These are phyloP conservation scores for Sapajus apella DNA, from an alignment of 2,113 vertebrate genomes.

Conservation along the genomic window DNA sequence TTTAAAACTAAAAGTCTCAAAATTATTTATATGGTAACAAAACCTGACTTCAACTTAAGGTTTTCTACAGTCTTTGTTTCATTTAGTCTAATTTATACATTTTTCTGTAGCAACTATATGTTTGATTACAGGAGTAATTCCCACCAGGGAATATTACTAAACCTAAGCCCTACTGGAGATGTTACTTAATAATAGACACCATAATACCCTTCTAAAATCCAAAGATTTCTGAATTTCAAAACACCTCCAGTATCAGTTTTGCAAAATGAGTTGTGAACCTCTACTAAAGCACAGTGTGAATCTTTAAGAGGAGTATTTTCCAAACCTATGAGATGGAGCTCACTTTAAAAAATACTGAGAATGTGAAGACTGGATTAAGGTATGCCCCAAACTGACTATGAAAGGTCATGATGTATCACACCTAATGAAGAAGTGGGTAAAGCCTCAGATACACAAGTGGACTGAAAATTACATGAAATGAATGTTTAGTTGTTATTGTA, in stretches of 20 bases:
- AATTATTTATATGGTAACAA: slow-evolving; percentile 8
- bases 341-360: slow-evolving; percentile 14
- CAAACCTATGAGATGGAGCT: slow-evolving; percentile 13
- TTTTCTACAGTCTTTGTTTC: background rate
- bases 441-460: background rate
- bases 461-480: slow-evolving; percentile 25
- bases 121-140: background rate
- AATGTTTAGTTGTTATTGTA: background rate
- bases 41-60: background rate
- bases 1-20: slow-evolving; percentile 37
- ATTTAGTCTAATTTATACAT: background rate
- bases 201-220: background rate
- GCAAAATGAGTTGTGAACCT: background rate
- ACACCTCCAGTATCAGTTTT: background rate
- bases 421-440: background rate
- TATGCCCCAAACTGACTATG: slow-evolving; percentile 8
- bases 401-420: background rate
- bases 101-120: slow-evolving; percentile 18
- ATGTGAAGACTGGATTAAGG: background rate
- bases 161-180: background rate
- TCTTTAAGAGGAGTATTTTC: background rate
- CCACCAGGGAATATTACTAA: no score
- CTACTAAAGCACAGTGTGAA: background rate
- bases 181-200: background rate
- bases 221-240: slow-evolving; percentile 49